These are phyloP conservation scores for Spatula versicolor DNA, from an alignment of 2,797 vertebrate genomes.

Conservation along the genomic window DNA sequence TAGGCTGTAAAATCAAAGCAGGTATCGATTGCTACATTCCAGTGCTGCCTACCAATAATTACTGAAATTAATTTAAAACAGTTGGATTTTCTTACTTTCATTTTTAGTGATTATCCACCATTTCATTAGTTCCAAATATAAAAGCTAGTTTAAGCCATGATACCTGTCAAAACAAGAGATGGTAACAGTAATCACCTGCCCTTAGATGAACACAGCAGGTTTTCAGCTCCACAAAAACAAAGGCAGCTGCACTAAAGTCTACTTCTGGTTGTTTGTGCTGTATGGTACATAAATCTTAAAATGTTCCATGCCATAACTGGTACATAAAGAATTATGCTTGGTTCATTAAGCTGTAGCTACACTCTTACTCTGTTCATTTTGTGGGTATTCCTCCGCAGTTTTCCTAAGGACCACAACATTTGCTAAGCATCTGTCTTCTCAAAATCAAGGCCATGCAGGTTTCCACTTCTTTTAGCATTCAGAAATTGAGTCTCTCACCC, in stretches of 20 bases:
- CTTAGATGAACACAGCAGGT: neutral
- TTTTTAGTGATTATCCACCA: slow-evolving; percentile 7
- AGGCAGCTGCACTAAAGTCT: neutral
- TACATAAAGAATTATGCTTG: neutral
- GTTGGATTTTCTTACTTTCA: neutral
- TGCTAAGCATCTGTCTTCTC: neutral
- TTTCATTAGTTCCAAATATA: neutral
- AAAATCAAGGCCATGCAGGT: neutral
- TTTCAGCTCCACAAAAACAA: slow-evolving; percentile 16
- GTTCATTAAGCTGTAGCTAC: neutral
- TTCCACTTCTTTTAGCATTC: neutral
- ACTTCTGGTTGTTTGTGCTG: neutral
- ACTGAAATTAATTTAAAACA: neutral
- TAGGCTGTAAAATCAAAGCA: slow-evolving; percentile 17
- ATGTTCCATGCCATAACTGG: neutral
- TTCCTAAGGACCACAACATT: neutral
- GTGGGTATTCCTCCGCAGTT: neutral
- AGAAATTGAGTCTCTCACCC: neutral
- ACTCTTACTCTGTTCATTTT: neutral
- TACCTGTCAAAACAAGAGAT: neutral
- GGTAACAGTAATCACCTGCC: neutral
- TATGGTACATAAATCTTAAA: neutral
- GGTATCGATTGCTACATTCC: neutral
- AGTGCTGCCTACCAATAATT: neutral
- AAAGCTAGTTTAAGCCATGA: neutral